phyloP scores from a whole-genome alignment of 2,113 vertebrate genomes.

The Oostethus manadensis region DNA sequence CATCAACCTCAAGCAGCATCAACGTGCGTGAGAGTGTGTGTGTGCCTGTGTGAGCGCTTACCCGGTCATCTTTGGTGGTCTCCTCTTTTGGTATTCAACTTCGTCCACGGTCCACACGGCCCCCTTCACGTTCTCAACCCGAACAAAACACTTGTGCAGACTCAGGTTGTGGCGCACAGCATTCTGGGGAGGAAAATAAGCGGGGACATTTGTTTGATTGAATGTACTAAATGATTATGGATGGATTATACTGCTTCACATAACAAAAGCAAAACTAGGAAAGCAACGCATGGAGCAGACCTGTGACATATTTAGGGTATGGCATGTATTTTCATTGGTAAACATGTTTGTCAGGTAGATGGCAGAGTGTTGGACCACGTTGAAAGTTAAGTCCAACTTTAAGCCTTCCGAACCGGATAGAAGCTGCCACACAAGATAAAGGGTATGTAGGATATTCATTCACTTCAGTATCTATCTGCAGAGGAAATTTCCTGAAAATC shows the following conservation, averaged over 20 bases:
- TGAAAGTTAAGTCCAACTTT: too few relatives aligned
- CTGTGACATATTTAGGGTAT: too few relatives aligned
- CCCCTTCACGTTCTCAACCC: constrained; percentile 98
- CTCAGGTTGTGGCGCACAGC: constrained; percentile 99
- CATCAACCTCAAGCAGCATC: constrained; percentile 32
- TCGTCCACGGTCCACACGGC: constrained; percentile 99
- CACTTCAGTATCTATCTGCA: too few relatives aligned
- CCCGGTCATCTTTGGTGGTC: constrained; percentile 99
- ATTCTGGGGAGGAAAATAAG: constrained; percentile 72
- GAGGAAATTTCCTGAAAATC: too few relatives aligned
- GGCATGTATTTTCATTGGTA: too few relatives aligned
- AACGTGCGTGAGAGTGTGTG: constrained; percentile 9
- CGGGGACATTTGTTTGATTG: background rate
- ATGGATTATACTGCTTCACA: background rate
- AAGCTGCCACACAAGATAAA: too few relatives aligned
- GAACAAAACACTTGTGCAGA: constrained; percentile 99
- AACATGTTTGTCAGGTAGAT: too few relatives aligned
- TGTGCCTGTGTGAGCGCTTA: constrained; percentile 49
- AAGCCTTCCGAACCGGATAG: too few relatives aligned
- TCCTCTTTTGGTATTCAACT: constrained; percentile 98
- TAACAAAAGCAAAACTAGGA: background rate
- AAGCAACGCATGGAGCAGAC: too few relatives aligned
- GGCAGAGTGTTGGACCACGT: too few relatives aligned
- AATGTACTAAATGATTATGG: background rate
- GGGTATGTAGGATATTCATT: too few relatives aligned